phyloP scores from a whole-genome alignment of 2,888 invertebrate species.

The Unio delphinus region DNA sequence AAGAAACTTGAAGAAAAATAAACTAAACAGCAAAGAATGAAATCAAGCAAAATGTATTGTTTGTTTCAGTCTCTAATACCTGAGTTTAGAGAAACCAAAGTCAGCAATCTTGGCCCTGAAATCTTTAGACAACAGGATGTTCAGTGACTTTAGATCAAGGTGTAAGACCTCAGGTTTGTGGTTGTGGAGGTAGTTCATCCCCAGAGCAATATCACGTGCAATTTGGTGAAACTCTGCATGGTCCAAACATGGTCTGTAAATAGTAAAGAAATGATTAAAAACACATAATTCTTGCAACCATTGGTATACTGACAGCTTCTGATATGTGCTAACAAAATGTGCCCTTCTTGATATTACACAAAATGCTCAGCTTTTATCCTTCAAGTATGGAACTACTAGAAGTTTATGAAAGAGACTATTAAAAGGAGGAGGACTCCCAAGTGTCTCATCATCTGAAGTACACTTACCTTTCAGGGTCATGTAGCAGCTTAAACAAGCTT shows the following conservation, averaged over 20 bases:
- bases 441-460: neutral
- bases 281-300: too few relatives aligned
- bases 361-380: too few relatives aligned
- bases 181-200: conserved; percentile 66
- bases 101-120: conserved; percentile 66
- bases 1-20: too few relatives aligned
- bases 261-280: neutral
- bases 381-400: too few relatives aligned
- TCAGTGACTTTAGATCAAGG: conserved; percentile 66
- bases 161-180: conserved; percentile 63
- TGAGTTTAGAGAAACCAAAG: conserved; percentile 69
- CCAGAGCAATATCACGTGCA: conserved; percentile 60
- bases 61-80: conserved; percentile 33
- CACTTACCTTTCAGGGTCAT: conserved; percentile 46
- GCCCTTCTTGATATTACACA: too few relatives aligned
- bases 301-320: too few relatives aligned
- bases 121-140: conserved; percentile 59
- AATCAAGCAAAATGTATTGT: neutral
- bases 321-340: too few relatives aligned
- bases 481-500: conserved; percentile 56
- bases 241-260: conserved; percentile 49
- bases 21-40: neutral
- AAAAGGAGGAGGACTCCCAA: neutral
- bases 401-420: too few relatives aligned
- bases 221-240: conserved; percentile 64